Evolutionary conservation across 2,888 invertebrate species (phyloP), one percentile per base, ranked within the genome.

Genomic region (Orgyia antiqua): DNA sequence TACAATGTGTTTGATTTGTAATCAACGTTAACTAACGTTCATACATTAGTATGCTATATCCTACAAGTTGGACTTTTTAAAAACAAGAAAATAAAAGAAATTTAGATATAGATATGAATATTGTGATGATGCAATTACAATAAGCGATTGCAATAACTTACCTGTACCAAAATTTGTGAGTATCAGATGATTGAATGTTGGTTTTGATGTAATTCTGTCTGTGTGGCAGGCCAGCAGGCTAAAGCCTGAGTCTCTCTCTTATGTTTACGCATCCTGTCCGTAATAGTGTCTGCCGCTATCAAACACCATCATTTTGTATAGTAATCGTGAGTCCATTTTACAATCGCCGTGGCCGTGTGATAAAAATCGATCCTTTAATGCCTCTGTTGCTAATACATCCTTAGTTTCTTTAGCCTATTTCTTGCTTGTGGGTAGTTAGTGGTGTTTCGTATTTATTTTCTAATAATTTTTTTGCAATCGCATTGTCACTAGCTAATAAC

Each of bases 251-350:
- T 73, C 64, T 70, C 75, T 75, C 69, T 78, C 69, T 84, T 86
- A 72, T 83, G 79, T 66, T 86, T 86, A 87, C 87, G 84, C 87
- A 87, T 87, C 62, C 69, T 86, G 83, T 66, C 73, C 73, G 51
- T 65, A 68, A 71, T 68, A 71, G 60, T 73, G 60, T 68, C 68
- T 75, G 68, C 65, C 70, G 71, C 68, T 72, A 71, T 67, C 68
- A 74, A 83, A 79, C 72, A 75, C 68, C 70, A 74, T 69, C 70
- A 66, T 70, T 60, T 60, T 72, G 66, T 59, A 71, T 65, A 69
- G 51, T 69, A 77, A 78, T 83, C 86, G 80, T 71, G 71, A 69
- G 79, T 86, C 86, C 86, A 86, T 86, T 82, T 69, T 83, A 68
- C 78, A 74, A 69, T 68, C 60, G 86, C 86, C 82, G 71, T 74